Base-by-base conservation (phyloP, 2,888 invertebrate species). In the Apotomis capreana region DNA sequence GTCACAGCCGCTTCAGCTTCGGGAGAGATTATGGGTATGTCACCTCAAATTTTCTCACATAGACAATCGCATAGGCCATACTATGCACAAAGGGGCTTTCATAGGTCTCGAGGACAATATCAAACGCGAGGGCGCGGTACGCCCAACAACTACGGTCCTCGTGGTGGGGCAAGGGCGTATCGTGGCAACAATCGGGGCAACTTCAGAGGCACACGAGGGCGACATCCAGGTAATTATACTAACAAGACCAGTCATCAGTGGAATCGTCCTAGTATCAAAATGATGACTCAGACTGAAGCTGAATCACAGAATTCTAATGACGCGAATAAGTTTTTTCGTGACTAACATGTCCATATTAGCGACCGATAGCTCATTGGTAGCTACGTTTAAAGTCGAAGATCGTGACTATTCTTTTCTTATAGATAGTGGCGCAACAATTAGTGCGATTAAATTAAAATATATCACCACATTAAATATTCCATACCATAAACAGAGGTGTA, bases 391-490 rank as follows among this genome's bases (percentile, higher is more conserved):
- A 37, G 46, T 26, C 3, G 4, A 9, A 62, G 58, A 15, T 68
- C 10, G 36, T 13, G 15, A 8, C n/a, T 62, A 12, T 58, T n/a
- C 55, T n/a, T 73, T 37, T 40, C 58, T 74, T 63, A 10, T 75
- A 10, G 68, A 72, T 54, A 69, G 75, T 0, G 75, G 75, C 4
- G 76, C 76, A 26, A 54, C 73, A 0, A 65, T 75, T n/a, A 73
- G 68, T 5, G 76, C 70, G 5, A 52, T 72, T 6, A 76, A 76
- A 64, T 55, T 62, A 70, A 64, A 70, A 67, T 59, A 69, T 61
- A 44, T 57, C 0, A n/a, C 67, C 9, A 15, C 64, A 10, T 46
- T 49, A 13, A 65, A 74, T 46, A 73, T 75, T 69, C 71, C 74
- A 15, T 51, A 75, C 55, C 69, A 73, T 70, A 76, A 75, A 71